These are phyloP conservation scores for Isurus oxyrinchus DNA, from an alignment of 2,113 vertebrate genomes.

Conservation along the genomic window DNA sequence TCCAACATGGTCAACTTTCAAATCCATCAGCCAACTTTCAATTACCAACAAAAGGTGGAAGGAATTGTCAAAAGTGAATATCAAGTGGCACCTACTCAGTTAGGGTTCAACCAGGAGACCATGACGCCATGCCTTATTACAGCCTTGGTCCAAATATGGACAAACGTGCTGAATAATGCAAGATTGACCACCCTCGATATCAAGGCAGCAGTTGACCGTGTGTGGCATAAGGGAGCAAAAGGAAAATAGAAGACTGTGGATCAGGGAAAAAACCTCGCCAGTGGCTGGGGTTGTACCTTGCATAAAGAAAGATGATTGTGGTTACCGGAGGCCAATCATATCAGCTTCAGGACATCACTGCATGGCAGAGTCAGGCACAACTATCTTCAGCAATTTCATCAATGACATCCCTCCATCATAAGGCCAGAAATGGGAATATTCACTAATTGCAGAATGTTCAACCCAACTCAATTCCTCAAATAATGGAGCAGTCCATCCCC, in stretches of 20 bases:
- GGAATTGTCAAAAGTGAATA: not conserved
- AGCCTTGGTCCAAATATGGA: not conserved
- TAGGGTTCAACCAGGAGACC: not conserved
- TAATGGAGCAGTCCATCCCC: not conserved
- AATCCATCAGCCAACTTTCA: not conserved
- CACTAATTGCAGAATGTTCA: not conserved
- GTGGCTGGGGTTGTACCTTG: not conserved
- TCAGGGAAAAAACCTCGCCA: no score
- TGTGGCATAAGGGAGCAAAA: no score
- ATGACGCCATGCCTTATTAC: not conserved
- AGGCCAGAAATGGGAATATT: not conserved
- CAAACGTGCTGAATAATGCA: not conserved
- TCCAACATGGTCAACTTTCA: not conserved
- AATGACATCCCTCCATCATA: not conserved
- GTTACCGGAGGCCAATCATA: not conserved
- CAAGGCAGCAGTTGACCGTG: not conserved
- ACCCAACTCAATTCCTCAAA: not conserved
- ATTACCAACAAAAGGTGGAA: not conserved
- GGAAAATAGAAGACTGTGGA: no score
- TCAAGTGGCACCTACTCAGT: not conserved
- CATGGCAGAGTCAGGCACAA: not conserved
- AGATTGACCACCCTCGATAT: not conserved
- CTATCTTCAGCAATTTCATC: not conserved
- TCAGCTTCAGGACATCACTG: not conserved
- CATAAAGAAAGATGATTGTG: not conserved